Percentiles rank a stretch among this genome's conserved stretches.
Conservation (phyloP, 2,797 vertebrate genomes). For the Hemitrygon akajei region DNA sequence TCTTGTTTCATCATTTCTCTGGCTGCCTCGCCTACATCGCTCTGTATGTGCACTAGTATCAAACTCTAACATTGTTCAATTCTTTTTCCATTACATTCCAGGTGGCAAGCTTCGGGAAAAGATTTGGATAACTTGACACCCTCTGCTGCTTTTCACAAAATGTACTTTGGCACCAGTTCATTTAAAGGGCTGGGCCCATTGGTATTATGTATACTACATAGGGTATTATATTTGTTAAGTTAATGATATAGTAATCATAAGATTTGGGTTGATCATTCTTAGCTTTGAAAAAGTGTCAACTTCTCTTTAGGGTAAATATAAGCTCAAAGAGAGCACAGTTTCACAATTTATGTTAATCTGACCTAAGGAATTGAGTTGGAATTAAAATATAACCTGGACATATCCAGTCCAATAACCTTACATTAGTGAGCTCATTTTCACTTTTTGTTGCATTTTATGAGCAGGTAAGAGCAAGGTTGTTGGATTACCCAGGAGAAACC, state of each 20-base stretch:
- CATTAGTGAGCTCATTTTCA: background rate
- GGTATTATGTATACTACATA: too few relatives aligned
- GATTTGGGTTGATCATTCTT: background rate
- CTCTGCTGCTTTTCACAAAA: too few relatives aligned
- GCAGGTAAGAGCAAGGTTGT: background rate
- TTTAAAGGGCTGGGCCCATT: background rate
- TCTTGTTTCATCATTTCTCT: conserved; percentile 81
- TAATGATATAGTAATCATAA: background rate
- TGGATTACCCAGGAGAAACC: background rate
- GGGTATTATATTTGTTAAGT: background rate
- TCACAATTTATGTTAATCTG: background rate
- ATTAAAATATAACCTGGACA: background rate
- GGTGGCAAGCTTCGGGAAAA: background rate
- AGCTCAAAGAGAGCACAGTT: background rate
- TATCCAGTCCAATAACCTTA: background rate
- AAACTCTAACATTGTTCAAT: background rate
- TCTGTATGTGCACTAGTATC: conserved; percentile 67
- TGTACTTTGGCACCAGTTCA: background rate
- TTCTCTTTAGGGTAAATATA: background rate
- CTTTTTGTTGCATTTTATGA: background rate
- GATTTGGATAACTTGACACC: background rate
- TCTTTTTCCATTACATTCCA: background rate
- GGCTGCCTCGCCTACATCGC: conserved; percentile 71
- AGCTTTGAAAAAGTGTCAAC: background rate
- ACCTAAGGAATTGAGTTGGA: background rate